Conservation (phyloP, 2,888 invertebrate genomes). For the Metopia argyrocephala region DNA sequence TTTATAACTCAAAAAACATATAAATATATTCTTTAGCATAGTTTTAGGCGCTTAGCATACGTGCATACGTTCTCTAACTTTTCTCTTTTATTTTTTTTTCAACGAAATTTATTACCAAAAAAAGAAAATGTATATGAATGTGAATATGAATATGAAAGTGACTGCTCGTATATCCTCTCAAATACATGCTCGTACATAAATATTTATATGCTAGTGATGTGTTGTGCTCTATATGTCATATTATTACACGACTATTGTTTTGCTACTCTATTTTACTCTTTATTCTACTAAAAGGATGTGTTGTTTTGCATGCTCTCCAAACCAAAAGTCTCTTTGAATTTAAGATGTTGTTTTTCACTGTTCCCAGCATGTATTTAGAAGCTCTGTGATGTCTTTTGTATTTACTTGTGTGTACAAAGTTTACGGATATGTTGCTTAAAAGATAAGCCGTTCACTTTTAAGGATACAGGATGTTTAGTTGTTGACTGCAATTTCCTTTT, state of each 20-base stretch:
- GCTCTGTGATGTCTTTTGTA: neutral
- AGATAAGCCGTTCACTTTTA: slow-evolving; percentile 13
- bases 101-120: neutral
- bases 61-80: neutral
- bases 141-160: slow-evolving; percentile 51
- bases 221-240: slow-evolving; percentile 19
- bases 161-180: slow-evolving; percentile 11
- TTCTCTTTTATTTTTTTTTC: neutral
- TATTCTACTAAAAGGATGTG: slow-evolving; percentile 29
- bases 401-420: neutral
- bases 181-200: too few species aligned
- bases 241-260: slow-evolving; percentile 45
- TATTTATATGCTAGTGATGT: neutral
- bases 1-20: slow-evolving; percentile 27
- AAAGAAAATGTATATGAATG: slow-evolving; percentile 33
- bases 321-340: slow-evolving; percentile 6
- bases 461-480: neutral
- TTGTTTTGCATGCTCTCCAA: slow-evolving; percentile 31
- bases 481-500: neutral
- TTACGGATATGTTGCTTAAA: slow-evolving; percentile 11
- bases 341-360: slow-evolving; percentile 31
- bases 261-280: slow-evolving; percentile 11
- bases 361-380: slow-evolving; percentile 27
- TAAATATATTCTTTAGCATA: slow-evolving; percentile 46
- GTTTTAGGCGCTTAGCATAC: slow-evolving; percentile 55